These are phyloP conservation scores for Siniperca knerii DNA, from an alignment of 2,113 vertebrate genomes.

Conservation along the genomic window DNA sequence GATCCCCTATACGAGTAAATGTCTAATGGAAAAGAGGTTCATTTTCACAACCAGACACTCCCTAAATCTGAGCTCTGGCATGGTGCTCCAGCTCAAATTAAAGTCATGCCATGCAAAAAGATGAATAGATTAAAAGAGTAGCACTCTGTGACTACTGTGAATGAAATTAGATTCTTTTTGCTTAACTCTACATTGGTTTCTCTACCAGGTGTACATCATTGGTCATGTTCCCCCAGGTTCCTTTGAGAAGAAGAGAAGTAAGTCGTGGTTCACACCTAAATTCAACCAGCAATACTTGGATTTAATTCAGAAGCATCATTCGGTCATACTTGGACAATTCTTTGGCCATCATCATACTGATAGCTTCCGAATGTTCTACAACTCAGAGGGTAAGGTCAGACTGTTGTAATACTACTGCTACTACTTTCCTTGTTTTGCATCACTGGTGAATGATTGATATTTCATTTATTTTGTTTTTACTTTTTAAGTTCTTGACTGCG, in stretches of 20 bases:
- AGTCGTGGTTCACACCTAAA: constrained; percentile 87
- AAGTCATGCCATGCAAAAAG: neutral
- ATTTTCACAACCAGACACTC: neutral
- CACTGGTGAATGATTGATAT: neutral
- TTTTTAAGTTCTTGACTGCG: neutral
- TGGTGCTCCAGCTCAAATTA: neutral
- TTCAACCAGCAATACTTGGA: constrained; percentile 89
- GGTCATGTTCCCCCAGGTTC: constrained; percentile 94
- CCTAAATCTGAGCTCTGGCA: neutral
- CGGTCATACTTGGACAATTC: constrained; percentile 91
- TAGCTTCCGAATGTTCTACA: constrained; percentile 94
- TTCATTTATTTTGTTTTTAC: neutral
- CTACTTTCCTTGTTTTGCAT: neutral
- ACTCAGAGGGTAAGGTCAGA: constrained; percentile 79
- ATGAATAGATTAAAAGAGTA: neutral
- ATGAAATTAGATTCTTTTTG: neutral
- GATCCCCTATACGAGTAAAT: neutral
- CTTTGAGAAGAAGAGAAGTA: constrained; percentile 93
- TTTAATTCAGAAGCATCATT: constrained; percentile 88
- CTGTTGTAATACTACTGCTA: neutral
- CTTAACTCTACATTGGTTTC: constrained; percentile 6
- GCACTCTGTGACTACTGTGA: neutral
- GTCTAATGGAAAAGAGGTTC: neutral
- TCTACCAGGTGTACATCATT: constrained; percentile 89
- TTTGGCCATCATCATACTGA: constrained; percentile 97